Percentiles rank a stretch among this genome's conserved stretches.
phyloP scores from a whole-genome alignment of 2,113 vertebrate genomes.

The Cottus gobio region DNA sequence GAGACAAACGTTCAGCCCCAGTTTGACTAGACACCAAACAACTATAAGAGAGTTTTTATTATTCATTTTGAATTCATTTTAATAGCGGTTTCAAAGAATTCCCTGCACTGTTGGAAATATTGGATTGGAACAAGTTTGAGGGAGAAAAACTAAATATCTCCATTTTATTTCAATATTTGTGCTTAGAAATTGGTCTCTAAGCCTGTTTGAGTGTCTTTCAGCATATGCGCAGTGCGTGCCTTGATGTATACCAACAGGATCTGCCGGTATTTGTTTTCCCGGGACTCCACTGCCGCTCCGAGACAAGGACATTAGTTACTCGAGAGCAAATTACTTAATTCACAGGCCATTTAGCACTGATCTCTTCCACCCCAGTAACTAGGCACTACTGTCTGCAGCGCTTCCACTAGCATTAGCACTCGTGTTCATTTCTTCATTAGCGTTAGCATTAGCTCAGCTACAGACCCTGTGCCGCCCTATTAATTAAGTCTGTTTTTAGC shows the following conservation, averaged over 20 bases:
- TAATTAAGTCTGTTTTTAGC: slow-evolving; percentile 72
- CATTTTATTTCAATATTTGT: slow-evolving; percentile 15
- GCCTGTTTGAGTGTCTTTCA: slow-evolving; percentile 6
- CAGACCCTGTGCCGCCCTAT: slow-evolving; percentile 15
- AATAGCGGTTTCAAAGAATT: slow-evolving; percentile 12
- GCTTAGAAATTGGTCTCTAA: background rate
- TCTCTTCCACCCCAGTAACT: slow-evolving; percentile 61
- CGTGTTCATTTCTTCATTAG: slow-evolving; percentile 50
- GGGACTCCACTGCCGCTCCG: slow-evolving; percentile 1
- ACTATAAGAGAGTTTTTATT: background rate
- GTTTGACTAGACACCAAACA: background rate
- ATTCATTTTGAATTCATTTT: slow-evolving; percentile 17
- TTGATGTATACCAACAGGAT: background rate
- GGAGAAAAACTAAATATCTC: slow-evolving; percentile 13
- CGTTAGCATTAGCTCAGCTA: slow-evolving; percentile 65
- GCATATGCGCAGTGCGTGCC: background rate
- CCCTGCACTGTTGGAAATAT: slow-evolving; percentile 6
- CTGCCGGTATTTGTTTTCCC: slow-evolving; percentile 8
- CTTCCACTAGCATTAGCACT: slow-evolving; percentile 61
- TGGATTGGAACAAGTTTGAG: background rate
- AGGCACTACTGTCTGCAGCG: slow-evolving; percentile 46
- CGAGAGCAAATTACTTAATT: slow-evolving; percentile 69
- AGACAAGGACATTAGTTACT: slow-evolving; percentile 65
- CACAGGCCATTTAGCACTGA: slow-evolving; percentile 66
- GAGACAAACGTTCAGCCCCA: background rate